Base-by-base conservation (phyloP, 1,140 invertebrate species). In the Andrena cerasifolii region DNA sequence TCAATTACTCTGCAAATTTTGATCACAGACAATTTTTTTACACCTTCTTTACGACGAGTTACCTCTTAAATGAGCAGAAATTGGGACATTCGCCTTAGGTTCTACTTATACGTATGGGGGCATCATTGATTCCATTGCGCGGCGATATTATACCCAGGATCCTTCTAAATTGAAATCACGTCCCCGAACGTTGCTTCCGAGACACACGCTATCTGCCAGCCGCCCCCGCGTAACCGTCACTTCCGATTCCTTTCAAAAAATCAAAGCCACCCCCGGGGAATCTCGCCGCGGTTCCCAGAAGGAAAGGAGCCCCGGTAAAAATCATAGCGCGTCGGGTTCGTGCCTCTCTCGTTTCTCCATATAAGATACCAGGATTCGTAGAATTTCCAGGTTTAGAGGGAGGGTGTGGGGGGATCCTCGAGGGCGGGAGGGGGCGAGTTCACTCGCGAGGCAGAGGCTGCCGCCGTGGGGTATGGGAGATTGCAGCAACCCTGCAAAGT, bases 281-380 rank as follows among this genome's bases (percentile, higher is more conserved):
- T 40, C 36, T 53, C 53, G 65, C 51, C 62, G 65, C 73, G 70
- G 63, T 66, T 62, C 56, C 31, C 53, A 36, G 67, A 59, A 18
- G 53, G 59, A 61, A n/a, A 47, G 51, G 53, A 54, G 68, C 45
- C 26, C 21, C 49, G 40, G 63, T 74, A 68, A 68, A 84, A 85
- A 84, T 85, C 82, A 81, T 74, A 49, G 68, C 68, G 70, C 47
- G 54, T 47, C 78, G 59, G 67, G 45, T 47, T 58, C 68, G 54
- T 6, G n/a, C 36, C 51, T 70, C 63, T 63, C 33, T 72, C 76
- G 66, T 83, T 83, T 84, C 77, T 76, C 75, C 83, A 77, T 82
- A 83, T 75, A 76, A 83, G 83, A 87, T 86, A 85, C 80, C 80
- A 70, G 78, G 80, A 86, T 87, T 85, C 85, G 83, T 80, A 85